Conservation (phyloP, 2,888 invertebrate genomes). For the Abrostola tripartita region DNA sequence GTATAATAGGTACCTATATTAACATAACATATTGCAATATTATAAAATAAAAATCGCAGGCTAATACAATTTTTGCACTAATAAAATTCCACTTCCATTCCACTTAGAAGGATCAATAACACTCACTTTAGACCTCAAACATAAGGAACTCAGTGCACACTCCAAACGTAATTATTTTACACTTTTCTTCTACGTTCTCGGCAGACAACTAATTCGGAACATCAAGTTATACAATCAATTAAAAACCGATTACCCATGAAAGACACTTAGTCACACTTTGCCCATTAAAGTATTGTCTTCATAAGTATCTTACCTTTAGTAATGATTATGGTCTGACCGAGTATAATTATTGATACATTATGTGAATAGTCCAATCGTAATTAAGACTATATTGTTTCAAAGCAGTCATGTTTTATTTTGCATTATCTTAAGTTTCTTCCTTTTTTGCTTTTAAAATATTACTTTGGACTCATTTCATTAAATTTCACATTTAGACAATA, state of each 20-base stretch:
- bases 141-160: too few relatives aligned
- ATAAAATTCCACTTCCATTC: too few relatives aligned
- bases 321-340: slow-evolving; percentile 1
- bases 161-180: not conserved
- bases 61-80: too few relatives aligned
- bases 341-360: not conserved
- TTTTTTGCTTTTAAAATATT: not conserved
- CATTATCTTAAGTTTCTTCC: not conserved
- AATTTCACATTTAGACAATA: too few relatives aligned
- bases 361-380: not conserved
- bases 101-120: too few relatives aligned
- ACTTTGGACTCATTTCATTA: too few relatives aligned
- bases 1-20: too few relatives aligned
- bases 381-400: not conserved
- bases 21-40: too few relatives aligned
- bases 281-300: slow-evolving; percentile 14
- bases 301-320: slow-evolving; percentile 1
- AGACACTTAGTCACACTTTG: slow-evolving; percentile 24
- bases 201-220: slow-evolving; percentile 32
- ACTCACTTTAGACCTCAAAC: too few relatives aligned
- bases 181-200: slow-evolving; percentile 2
- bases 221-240: slow-evolving; percentile 24
- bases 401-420: not conserved
- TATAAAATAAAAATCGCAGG: too few relatives aligned
- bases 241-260: slow-evolving; percentile 40